Evolutionary conservation across 2,888 invertebrate genomes (phyloP).

Genomic region (Ypsolopha sequella): DNA sequence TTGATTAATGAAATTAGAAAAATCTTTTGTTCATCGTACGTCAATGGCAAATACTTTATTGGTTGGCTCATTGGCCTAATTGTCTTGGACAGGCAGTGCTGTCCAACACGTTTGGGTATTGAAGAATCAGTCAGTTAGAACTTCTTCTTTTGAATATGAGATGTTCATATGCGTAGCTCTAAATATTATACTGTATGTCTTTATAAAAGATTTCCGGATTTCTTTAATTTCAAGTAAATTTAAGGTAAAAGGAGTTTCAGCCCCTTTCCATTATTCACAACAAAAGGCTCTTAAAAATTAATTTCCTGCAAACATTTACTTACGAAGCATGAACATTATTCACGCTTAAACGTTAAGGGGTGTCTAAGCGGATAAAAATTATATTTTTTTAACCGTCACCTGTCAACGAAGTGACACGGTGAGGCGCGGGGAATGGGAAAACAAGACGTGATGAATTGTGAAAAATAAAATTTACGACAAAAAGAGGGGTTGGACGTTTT

Average conservation of each 20-base stretch:
- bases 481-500: constrained; percentile 11
- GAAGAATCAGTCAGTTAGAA: too few relatives aligned
- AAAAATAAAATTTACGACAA: constrained; percentile 54
- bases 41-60: too few relatives aligned
- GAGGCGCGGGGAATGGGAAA: neutral
- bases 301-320: constrained; percentile 6
- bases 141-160: too few relatives aligned
- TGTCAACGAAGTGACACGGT: constrained; percentile 21
- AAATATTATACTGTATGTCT: too few relatives aligned
- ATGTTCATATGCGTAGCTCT: too few relatives aligned
- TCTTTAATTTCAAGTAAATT: neutral
- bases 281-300: constrained; percentile 3
- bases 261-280: constrained; percentile 4
- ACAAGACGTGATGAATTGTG: constrained; percentile 34
- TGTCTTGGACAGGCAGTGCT: too few relatives aligned
- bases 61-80: too few relatives aligned
- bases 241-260: neutral
- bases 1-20: too few relatives aligned
- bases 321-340: constrained; percentile 4
- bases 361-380: constrained; percentile 2
- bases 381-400: constrained; percentile 29
- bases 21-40: too few relatives aligned
- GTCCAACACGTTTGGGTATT: too few relatives aligned
- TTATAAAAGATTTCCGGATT: neutral
- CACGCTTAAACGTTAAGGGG: constrained; percentile 3